These are phyloP conservation scores for Myotis planiceps DNA, from an alignment of 2,797 vertebrate genomes.

Conservation along the genomic window DNA sequence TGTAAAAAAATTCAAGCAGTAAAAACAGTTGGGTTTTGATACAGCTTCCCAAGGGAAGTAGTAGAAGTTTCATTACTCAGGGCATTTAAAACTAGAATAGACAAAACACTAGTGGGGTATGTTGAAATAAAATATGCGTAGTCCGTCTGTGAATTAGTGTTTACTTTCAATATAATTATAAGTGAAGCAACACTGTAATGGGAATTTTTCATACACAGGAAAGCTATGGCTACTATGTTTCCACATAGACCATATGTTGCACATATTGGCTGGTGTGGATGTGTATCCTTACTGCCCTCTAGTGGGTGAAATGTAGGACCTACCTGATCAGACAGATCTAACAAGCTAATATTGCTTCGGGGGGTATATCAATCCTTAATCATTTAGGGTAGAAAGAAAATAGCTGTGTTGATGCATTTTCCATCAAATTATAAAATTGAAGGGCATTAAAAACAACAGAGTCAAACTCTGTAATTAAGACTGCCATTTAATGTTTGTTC, in stretches of 20 bases:
- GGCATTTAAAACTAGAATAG: conserved; percentile 71
- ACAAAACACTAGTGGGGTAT: conserved; percentile 77
- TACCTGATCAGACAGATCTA: conserved; percentile 72
- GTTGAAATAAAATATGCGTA: conserved; percentile 80
- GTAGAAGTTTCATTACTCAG: conserved; percentile 71
- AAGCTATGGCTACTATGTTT: conserved; percentile 83
- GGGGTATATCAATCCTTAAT: conserved; percentile 81
- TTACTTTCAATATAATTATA: conserved; percentile 84
- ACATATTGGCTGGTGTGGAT: conserved; percentile 78
- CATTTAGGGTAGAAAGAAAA: conserved; percentile 80
- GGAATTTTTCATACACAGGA: conserved; percentile 80
- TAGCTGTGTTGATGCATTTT: conserved; percentile 83
- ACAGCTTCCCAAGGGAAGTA: conserved; percentile 61
- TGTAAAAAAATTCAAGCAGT: conserved; percentile 14
- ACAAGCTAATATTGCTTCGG: conserved; percentile 56
- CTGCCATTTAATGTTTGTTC: conserved; percentile 84
- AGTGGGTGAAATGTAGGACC: conserved; percentile 80
- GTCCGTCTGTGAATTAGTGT: conserved; percentile 82
- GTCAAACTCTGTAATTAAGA: conserved; percentile 84
- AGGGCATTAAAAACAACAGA: conserved; percentile 84
- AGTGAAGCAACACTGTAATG: conserved; percentile 82
- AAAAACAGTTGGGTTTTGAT: conserved; percentile 70
- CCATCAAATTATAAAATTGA: conserved; percentile 84
- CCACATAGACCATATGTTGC: conserved; percentile 81
- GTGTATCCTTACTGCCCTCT: conserved; percentile 81